These are phyloP conservation scores for Alosa alosa DNA, from an alignment of 2,113 vertebrate species.

Conservation along the genomic window DNA sequence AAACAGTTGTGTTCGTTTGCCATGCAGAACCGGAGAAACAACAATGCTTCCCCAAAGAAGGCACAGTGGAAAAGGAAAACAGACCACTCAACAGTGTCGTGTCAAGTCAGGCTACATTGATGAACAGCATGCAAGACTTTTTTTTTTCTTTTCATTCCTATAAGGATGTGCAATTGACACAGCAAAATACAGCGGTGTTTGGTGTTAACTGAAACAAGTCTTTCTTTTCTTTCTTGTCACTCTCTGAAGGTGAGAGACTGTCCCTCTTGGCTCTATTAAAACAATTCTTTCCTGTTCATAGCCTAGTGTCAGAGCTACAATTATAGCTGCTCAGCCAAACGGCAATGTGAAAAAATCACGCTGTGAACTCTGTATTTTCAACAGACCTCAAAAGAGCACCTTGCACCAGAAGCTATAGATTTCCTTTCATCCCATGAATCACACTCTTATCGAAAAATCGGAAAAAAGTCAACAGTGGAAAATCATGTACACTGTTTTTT, in stretches of 20 bases:
- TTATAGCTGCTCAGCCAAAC: background rate
- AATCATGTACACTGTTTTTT: background rate
- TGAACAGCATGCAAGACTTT: background rate
- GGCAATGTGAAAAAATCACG: background rate
- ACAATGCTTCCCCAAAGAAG: background rate
- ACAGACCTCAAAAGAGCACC: background rate
- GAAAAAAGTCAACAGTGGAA: background rate
- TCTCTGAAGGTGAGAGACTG: background rate
- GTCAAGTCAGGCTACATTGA: background rate
- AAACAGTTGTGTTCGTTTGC: background rate
- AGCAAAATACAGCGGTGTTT: background rate
- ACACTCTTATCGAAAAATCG: background rate
- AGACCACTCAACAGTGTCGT: background rate
- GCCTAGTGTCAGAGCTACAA: background rate
- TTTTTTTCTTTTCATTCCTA: background rate
- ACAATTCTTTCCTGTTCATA: background rate
- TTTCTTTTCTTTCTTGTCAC: background rate
- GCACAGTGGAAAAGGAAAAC: background rate
- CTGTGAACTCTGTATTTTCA: background rate
- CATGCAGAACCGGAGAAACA: background rate
- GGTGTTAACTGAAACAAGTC: background rate
- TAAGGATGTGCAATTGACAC: background rate
- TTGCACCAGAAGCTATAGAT: background rate
- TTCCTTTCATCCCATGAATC: background rate
- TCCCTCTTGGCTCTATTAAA: conserved; percentile 8